Conservation (phyloP, 1,140 invertebrate genomes). For the Lepidurus arcticus region DNA sequence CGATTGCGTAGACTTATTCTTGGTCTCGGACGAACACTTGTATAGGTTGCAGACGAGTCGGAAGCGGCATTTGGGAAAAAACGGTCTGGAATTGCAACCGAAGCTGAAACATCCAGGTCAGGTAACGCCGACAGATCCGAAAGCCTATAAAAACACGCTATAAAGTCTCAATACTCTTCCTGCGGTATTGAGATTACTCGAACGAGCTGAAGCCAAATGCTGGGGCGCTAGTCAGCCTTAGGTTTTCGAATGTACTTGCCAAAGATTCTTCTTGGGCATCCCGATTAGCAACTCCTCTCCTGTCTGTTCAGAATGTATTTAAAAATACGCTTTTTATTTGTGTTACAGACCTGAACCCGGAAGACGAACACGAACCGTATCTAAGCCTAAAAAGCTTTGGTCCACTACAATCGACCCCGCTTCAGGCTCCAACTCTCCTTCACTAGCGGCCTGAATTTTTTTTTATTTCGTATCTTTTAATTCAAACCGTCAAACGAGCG, state of each 20-base stretch:
- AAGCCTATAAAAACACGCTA: not conserved
- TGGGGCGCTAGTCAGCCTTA: constrained; percentile 37
- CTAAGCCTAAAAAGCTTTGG: constrained; percentile 33
- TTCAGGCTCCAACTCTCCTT: constrained; percentile 34
- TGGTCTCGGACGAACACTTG: too few relatives aligned
- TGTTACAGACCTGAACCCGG: constrained; percentile 28
- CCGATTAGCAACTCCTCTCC: constrained; percentile 26
- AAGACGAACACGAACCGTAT: constrained; percentile 33
- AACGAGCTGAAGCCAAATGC: constrained; percentile 36
- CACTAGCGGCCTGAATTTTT: constrained; percentile 31
- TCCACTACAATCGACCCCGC: constrained; percentile 35
- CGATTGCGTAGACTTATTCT: too few relatives aligned
- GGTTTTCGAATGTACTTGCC: constrained; percentile 34
- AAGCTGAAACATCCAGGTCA: not conserved
- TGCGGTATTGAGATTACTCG: constrained; percentile 32
- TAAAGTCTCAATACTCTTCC: not conserved
- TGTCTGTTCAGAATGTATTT: constrained; percentile 12
- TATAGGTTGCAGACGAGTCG: too few relatives aligned
- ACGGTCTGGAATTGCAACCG: not conserved
- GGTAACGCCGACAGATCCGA: not conserved
- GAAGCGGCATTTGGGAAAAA: not conserved
- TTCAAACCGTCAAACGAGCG: not conserved
- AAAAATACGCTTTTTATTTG: not conserved
- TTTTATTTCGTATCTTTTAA: not conserved
- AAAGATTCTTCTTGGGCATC: constrained; percentile 34